Evolutionary conservation across 2,113 vertebrate genomes (phyloP), one percentile per base, ranked within the genome.

Genomic region (Aptenodytes forsteri): DNA sequence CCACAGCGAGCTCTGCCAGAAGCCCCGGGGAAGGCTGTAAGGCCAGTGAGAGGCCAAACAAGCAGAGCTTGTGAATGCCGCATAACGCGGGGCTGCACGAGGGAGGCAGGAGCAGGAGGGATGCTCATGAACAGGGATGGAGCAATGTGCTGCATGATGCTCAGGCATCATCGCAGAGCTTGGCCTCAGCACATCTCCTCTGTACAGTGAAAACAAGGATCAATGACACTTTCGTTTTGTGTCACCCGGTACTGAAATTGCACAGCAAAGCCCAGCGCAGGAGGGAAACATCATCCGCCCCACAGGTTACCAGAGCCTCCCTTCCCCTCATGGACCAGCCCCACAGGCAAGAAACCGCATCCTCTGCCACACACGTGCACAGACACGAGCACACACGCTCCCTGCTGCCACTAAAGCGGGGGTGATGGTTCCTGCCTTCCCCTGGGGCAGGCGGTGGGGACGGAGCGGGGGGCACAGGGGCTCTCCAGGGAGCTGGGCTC

Each of bases 331-430:
- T 0, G 49, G 72, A 73, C 32, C 58, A 81, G 86, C 72, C 79
- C 84, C 55, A 10, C 36, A 6, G 66, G 56, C 86, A 21, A 29
- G 81, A 93, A 95, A 91, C 87, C 54, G 62, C 97, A 95, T 91
- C 91, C 91, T 78, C 69, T 55, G 73, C 85, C 73, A 4, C 75
- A 34, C 36, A 8, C 23, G 5, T 2, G 34, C 75, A 19, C 19
- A 4, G 44, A 3, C 64, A 13, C 0, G 1, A 84, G 32, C 36
- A 26, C 34, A 5, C 8, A 2, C 0, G 0, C 29, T 71, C 36
- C 46, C 49, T 5, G 2, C 76, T 18, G 25, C 47, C 19, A 6
- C 20, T 2, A 27, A 32, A 25, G 16, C 0, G 2, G 44, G 34
- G 44, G 46, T 9, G 18, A 11, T 0, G 4, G 23, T 2, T 65